Conservation (phyloP, 2,113 vertebrate species). For the Toxotes jaculatrix region DNA sequence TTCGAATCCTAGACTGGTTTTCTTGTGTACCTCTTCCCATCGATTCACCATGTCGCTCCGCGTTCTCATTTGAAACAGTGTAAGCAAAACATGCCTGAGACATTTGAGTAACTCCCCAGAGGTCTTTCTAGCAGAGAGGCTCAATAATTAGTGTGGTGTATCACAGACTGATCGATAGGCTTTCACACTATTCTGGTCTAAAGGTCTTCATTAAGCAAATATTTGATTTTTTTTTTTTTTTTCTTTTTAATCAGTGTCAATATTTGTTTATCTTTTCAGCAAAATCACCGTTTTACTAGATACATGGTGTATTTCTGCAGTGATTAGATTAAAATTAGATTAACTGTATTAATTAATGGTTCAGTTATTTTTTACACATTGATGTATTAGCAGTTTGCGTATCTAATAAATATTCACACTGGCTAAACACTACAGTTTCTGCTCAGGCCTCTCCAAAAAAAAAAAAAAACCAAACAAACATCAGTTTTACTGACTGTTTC, state of each 20-base stretch:
- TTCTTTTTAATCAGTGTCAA: background rate
- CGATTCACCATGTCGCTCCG: background rate
- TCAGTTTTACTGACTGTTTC: too few species aligned
- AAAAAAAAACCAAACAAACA: too few species aligned
- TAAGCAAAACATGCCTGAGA: background rate
- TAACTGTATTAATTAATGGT: too few species aligned
- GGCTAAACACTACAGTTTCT: too few species aligned
- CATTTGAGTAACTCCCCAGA: background rate
- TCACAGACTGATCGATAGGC: background rate
- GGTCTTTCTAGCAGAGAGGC: background rate
- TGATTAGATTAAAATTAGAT: background rate
- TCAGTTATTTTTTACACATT: too few species aligned
- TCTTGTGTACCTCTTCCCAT: too few species aligned
- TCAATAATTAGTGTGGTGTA: background rate
- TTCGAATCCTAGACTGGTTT: background rate
- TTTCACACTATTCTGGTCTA: background rate
- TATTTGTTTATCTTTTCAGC: background rate
- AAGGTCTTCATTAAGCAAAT: background rate
- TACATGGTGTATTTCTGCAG: background rate
- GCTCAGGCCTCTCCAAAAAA: too few species aligned
- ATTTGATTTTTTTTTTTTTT: background rate
- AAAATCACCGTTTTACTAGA: background rate
- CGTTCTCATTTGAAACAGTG: background rate
- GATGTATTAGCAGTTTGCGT: too few species aligned
- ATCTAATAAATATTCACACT: too few species aligned